phyloP scores from a whole-genome alignment of 1,140 invertebrate species.

The Charaxes varanes region DNA sequence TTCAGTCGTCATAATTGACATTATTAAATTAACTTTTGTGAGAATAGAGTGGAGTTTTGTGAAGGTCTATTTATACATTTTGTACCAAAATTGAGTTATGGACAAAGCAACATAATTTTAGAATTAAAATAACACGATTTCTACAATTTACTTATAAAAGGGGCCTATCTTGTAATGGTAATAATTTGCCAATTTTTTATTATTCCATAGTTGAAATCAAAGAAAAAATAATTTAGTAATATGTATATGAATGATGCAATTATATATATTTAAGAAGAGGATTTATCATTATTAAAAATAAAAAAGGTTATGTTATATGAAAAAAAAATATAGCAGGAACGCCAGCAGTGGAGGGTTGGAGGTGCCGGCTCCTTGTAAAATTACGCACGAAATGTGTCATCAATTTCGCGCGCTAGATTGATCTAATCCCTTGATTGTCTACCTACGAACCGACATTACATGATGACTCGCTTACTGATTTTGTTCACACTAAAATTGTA shows the following conservation, averaged over 20 bases:
- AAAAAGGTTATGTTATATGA: too few species aligned
- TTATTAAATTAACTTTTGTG: constrained; percentile 16
- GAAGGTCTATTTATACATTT: background rate
- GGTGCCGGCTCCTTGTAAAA: constrained; percentile 35
- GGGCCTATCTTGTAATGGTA: too few species aligned
- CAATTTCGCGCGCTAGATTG: constrained; percentile 40
- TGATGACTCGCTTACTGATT: constrained; percentile 11
- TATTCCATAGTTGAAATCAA: too few species aligned
- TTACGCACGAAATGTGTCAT: constrained; percentile 54
- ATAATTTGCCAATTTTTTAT: too few species aligned
- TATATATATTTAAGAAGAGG: too few species aligned
- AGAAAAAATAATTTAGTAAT: too few species aligned
- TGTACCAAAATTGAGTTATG: background rate
- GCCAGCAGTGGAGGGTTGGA: constrained; percentile 34
- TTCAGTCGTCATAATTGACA: constrained; percentile 9
- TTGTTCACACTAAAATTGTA: background rate
- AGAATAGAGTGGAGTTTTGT: constrained; percentile 1
- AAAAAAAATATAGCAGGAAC: too few species aligned
- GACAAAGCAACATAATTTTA: too few species aligned
- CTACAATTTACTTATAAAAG: too few species aligned
- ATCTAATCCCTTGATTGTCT: constrained; percentile 18
- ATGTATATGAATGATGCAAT: too few species aligned
- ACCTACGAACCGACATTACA: constrained; percentile 5
- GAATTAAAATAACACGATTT: too few species aligned
- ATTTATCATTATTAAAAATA: too few species aligned